Evolutionary conservation across 2,113 vertebrate species (phyloP), one percentile per base, ranked within the genome.

Genomic region (rat (Rattus norvegicus)): DNA sequence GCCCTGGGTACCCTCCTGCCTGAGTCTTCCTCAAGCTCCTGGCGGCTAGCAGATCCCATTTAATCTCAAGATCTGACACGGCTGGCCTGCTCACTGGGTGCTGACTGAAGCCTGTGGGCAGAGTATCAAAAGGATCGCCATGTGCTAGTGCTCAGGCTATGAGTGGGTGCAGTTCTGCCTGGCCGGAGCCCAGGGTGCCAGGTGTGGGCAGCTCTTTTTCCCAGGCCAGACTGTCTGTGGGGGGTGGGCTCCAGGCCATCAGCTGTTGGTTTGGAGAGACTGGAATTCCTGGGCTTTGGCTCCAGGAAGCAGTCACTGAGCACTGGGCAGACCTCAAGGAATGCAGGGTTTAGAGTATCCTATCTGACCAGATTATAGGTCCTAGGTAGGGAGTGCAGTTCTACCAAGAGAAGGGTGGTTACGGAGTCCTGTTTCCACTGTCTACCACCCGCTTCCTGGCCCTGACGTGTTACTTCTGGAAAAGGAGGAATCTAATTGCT

Each of bases 211-310:
- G 52, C n/a, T 3, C 22, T 24, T 52, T n/a, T 89, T 56, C 87
- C 83, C 70, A 54, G 93, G 69, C 67, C 43, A 1, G 89, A 36
- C 43, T n/a, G 67, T 22, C 69, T 49, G 0, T 16, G 5, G 69
- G 24, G 3, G 20, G 43, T 80, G 56, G 79, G 88, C 85, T 43
- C 19, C 0, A 39, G 75, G 88, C 59, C 26, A 2, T 84, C 80
- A 7, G 72, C 77, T 33, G 79, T 70, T 2, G 24, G 36, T 8
- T 14, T 39, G 43, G 72, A 1, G 5, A 73, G 52, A 47, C 59
- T 87, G 94, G 83, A 70, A 83, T 90, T 89, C 56, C 3, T 56
- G 59, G 76, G 39, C 20, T 94, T 88, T 96, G 84, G 70, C 91
- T 87, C 24, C 81, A 63, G 76, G 81, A 54, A 13, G 0, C 30